A percentile compares a stretch with the other conserved stretches of the same genome.
Conservation (phyloP, 92 coral and sea anemone species). For the Montipora capitata region DNA sequence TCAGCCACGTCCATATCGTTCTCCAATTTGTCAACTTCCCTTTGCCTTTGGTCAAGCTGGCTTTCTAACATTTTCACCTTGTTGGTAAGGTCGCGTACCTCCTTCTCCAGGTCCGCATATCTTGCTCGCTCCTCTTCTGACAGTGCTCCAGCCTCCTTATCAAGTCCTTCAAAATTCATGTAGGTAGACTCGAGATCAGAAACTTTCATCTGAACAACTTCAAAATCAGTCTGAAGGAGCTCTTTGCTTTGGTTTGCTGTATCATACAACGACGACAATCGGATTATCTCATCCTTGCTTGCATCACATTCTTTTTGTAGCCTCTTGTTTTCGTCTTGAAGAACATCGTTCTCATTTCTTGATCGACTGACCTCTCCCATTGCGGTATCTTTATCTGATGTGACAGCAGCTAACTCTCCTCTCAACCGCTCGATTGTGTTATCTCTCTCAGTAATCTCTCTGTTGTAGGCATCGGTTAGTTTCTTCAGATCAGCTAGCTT, state of each 20-base stretch:
- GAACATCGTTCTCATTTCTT: conserved; percentile 71
- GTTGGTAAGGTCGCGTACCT: conserved; percentile 71
- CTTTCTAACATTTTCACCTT: conserved; percentile 60
- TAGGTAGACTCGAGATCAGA: conserved; percentile 88
- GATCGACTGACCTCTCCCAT: conserved; percentile 82
- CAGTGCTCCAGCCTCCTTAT: conserved; percentile 68
- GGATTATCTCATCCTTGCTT: conserved; percentile 85
- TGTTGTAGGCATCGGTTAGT: conserved; percentile 77
- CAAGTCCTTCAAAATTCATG: conserved; percentile 81
- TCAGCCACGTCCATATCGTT: conserved; percentile 97
- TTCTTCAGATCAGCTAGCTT: conserved; percentile 82
- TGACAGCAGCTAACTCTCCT: conserved; percentile 73
- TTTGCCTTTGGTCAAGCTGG: conserved; percentile 71
- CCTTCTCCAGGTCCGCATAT: conserved; percentile 81
- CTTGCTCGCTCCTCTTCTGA: conserved; percentile 84
- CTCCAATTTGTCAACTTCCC: conserved; percentile 88
- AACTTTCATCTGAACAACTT: conserved; percentile 83
- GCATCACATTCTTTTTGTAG: conserved; percentile 77
- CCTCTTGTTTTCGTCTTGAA: conserved; percentile 82
- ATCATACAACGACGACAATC: conserved; percentile 78
- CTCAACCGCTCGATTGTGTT: conserved; percentile 75
- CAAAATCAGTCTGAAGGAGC: conserved; percentile 79
- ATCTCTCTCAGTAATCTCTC: conserved; percentile 87
- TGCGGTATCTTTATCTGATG: conserved; percentile 78
- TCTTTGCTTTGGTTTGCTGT: conserved; percentile 79